A percentile compares a stretch with the other conserved stretches of the same genome.
Conservation (phyloP, 1,140 invertebrate species). For the Pachyrhynchus sulphureomaculatus region DNA sequence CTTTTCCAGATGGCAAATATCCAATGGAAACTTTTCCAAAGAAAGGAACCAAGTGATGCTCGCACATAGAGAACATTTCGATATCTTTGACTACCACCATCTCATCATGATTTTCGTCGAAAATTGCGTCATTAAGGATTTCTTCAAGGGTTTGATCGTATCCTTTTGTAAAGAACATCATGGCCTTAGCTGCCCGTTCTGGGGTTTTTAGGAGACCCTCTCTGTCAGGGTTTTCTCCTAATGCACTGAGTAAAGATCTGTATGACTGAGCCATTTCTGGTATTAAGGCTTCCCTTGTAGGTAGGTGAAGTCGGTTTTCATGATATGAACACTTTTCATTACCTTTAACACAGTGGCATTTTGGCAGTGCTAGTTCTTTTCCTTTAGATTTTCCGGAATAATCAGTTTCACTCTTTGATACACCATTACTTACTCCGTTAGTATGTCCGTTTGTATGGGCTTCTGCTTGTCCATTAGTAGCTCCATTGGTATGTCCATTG, state of each 20-base stretch:
- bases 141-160: conserved; percentile 97
- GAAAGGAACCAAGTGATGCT: conserved; percentile 99
- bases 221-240: conserved; percentile 92
- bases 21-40: conserved; percentile 99
- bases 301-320: conserved; percentile 82
- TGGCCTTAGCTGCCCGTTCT: conserved; percentile 95
- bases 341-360: conserved; percentile 57
- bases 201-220: conserved; percentile 96
- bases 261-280: conserved; percentile 87
- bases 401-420: not conserved
- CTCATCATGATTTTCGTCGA: conserved; percentile 99
- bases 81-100: conserved; percentile 99
- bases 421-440: conserved; percentile 3
- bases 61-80: conserved; percentile 99
- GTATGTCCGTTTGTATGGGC: not conserved
- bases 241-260: conserved; percentile 68
- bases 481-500: not conserved
- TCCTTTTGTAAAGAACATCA: conserved; percentile 99
- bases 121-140: conserved; percentile 95
- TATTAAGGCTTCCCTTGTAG: conserved; percentile 81
- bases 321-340: conserved; percentile 89
- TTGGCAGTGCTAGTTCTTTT: conserved; percentile 13
- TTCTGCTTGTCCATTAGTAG: too few relatives aligned
- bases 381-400: not conserved
- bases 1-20: conserved; percentile 96